Percentiles rank a stretch among this genome's conserved stretches.
Conservation (phyloP, 2,888 invertebrate species). For the Drosophila affinis region DNA sequence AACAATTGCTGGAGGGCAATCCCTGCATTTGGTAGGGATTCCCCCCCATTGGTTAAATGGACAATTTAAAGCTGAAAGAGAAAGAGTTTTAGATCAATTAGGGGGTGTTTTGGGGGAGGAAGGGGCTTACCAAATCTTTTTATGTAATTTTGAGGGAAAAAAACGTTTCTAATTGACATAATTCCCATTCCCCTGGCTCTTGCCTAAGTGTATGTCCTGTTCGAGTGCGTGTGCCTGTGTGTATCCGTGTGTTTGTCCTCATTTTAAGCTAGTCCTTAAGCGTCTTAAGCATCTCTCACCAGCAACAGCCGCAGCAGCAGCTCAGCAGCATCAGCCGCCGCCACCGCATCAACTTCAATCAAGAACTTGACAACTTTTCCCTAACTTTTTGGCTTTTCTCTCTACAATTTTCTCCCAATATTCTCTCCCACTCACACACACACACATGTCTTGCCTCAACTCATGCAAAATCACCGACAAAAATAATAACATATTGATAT, state of each 20-base stretch:
- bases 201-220: neutral
- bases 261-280: constrained; percentile 54
- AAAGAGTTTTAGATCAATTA: constrained; percentile 1
- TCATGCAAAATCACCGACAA: constrained; percentile 26
- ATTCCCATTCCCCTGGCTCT: neutral
- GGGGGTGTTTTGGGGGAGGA: neutral
- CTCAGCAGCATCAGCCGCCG: neutral
- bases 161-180: neutral
- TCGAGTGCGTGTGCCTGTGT: neutral
- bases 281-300: constrained; percentile 3
- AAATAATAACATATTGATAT: constrained; percentile 18
- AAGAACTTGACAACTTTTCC: constrained; percentile 25
- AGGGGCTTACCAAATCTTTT: no score
- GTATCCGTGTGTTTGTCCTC: constrained; percentile 16
- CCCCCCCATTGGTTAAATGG: constrained; percentile 18
- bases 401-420: neutral
- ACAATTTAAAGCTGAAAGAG: constrained; percentile 21
- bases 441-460: constrained; percentile 55
- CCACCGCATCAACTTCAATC: neutral
- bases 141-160: neutral
- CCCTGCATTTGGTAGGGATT: neutral
- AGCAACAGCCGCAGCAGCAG: neutral
- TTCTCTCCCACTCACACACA: constrained; percentile 31
- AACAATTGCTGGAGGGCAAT: constrained; percentile 53
- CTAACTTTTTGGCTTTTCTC: constrained; percentile 64